Percentiles rank a stretch among this genome's conserved stretches.
phyloP scores from a whole-genome alignment of 1,140 invertebrate species.

The Rhyacophila brunnea region DNA sequence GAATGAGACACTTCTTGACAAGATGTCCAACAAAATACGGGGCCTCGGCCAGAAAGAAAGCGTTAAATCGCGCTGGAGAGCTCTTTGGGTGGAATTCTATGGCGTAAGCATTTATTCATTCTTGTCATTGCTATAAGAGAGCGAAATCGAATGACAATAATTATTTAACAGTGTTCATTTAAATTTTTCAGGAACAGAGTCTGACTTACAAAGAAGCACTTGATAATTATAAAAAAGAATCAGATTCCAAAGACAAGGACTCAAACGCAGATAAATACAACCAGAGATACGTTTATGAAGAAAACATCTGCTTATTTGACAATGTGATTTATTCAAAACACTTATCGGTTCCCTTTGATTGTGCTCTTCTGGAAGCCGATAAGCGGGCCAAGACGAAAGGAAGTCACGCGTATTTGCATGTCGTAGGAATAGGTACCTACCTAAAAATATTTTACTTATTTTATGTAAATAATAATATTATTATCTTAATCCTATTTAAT shows the following conservation, averaged over 20 bases:
- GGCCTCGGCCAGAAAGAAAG: neutral
- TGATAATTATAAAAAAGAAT: constrained; percentile 3
- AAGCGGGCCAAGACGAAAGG: constrained; percentile 35
- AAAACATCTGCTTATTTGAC: constrained; percentile 36
- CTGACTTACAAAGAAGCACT: constrained; percentile 12
- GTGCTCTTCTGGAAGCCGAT: constrained; percentile 39
- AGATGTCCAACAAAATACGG: neutral
- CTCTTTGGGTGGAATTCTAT: constrained; percentile 38
- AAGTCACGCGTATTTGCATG: constrained; percentile 39
- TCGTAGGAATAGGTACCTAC: constrained; percentile 46
- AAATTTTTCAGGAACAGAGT: constrained; percentile 14
- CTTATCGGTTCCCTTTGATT: constrained; percentile 39
- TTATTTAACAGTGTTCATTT: no score
- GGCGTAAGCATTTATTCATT: constrained; percentile 14
- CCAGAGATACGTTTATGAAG: constrained; percentile 9
- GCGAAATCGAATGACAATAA: no score
- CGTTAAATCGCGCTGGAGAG: constrained; percentile 11
- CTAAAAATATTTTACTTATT: no score
- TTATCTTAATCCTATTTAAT: no score
- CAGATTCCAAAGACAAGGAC: constrained; percentile 17
- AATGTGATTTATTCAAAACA: constrained; percentile 40
- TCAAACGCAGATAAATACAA: no score
- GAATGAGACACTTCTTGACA: neutral
- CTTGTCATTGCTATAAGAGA: no score
- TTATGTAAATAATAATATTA: no score